A percentile compares a stretch with the other conserved stretches of the same genome.
phyloP scores from a whole-genome alignment of 2,888 invertebrate genomes.

The Eupithecia inturbata region DNA sequence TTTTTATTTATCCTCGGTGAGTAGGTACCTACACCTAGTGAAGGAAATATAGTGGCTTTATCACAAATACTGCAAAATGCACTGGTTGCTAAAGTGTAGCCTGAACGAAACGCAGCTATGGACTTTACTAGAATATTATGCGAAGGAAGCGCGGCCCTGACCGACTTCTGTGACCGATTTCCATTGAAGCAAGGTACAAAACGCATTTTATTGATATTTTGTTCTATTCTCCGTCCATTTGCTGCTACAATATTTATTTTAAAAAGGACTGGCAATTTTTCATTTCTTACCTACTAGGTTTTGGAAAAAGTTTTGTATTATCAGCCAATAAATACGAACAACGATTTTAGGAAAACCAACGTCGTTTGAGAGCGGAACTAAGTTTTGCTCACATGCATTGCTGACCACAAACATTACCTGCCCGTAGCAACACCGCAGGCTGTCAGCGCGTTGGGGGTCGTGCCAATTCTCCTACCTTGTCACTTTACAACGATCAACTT shows the following conservation, averaged over 20 bases:
- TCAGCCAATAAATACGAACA: background rate
- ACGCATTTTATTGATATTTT: conserved; percentile 13
- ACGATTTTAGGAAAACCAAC: background rate
- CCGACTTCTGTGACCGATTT: conserved; percentile 72
- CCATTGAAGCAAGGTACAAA: conserved; percentile 46
- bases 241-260: background rate
- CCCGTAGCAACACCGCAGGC: background rate
- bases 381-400: background rate
- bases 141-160: conserved; percentile 65
- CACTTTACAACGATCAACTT: background rate
- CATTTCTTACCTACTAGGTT: background rate
- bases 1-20: background rate
- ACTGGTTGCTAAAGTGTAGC: background rate
- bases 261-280: background rate
- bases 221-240: background rate
- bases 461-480: background rate
- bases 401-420: conserved; percentile 3
- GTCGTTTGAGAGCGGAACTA: background rate
- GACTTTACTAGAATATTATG: conserved; percentile 20
- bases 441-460: background rate
- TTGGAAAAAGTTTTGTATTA: background rate
- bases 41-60: background rate
- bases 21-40: background rate
- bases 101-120: background rate
- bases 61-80: background rate